Percentiles rank a stretch among this genome's conserved stretches.
These are phyloP conservation scores for Gopherus flavomarginatus DNA, from an alignment of 2,113 vertebrate species.

Conservation along the genomic window DNA sequence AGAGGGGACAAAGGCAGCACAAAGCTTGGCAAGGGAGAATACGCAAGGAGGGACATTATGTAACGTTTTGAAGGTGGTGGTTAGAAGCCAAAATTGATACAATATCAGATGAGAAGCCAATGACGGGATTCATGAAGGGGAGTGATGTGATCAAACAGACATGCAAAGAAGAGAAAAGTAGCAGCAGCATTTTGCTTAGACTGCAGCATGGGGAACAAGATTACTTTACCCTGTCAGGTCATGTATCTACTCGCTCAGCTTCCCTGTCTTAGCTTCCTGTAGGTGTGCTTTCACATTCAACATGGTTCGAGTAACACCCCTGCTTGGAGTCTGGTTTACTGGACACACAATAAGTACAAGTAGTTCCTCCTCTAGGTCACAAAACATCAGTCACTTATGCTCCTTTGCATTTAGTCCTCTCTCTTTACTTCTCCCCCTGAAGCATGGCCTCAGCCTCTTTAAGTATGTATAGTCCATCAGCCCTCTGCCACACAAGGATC, in stretches of 20 bases:
- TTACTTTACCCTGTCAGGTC: not conserved
- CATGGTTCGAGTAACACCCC: too few species aligned
- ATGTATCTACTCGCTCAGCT: too few species aligned
- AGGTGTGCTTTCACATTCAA: too few species aligned
- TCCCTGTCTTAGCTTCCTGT: too few species aligned
- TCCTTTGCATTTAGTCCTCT: not conserved
- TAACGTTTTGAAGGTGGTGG: too few species aligned
- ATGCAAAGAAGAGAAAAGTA: not conserved
- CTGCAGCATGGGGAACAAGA: not conserved
- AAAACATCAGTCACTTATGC: not conserved
- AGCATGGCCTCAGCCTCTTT: not conserved
- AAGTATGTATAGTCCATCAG: too few species aligned
- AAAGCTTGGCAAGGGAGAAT: not conserved
- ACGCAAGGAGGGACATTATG: not conserved
- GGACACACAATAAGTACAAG: too few species aligned
- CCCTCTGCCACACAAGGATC: not conserved
- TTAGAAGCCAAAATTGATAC: not conserved
- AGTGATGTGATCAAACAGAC: too few species aligned
- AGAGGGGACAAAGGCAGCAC: not conserved
- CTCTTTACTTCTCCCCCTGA: not conserved
- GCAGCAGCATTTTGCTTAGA: accelerated
- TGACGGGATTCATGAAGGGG: accelerated
- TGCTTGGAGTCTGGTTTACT: too few species aligned
- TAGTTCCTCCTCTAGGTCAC: too few species aligned
- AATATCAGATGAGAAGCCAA: accelerated